Conservation (phyloP, 2,888 invertebrate species). For the Drosophila prostipennis region DNA sequence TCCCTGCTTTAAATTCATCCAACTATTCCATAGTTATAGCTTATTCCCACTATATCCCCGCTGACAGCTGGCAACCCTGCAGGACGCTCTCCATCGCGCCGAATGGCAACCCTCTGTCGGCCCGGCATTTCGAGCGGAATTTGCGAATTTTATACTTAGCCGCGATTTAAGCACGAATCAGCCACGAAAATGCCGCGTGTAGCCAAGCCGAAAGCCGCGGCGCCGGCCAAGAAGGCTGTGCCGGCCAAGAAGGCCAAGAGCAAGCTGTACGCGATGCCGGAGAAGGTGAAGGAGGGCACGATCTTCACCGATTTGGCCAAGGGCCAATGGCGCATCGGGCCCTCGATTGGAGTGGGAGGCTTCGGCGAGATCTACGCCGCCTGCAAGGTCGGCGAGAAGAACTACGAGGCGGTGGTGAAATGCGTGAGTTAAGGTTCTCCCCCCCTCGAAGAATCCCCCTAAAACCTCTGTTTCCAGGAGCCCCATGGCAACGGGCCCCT, state of each 20-base stretch:
- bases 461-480: constrained; percentile 86
- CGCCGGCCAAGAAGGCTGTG: constrained; percentile 58
- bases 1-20: too few relatives aligned
- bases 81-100: constrained; percentile 12
- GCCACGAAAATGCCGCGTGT: constrained; percentile 70
- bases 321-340: constrained; percentile 93
- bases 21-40: too few relatives aligned
- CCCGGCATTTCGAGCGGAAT: constrained; percentile 40
- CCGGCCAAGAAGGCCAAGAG: constrained; percentile 73
- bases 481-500: constrained; percentile 96
- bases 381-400: constrained; percentile 86
- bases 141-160: not conserved
- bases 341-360: constrained; percentile 95
- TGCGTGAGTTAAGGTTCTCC: constrained; percentile 87
- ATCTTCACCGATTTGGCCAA: constrained; percentile 90
- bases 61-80: constrained; percentile 7
- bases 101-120: constrained; percentile 9
- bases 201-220: constrained; percentile 59
- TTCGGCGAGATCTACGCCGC: constrained; percentile 97
- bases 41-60: too few relatives aligned
- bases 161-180: not conserved
- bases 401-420: constrained; percentile 90
- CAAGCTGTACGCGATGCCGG: constrained; percentile 81
- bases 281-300: constrained; percentile 86
- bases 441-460: not conserved